These are phyloP conservation scores for Hydroisotoma schaefferi DNA, from an alignment of 2,888 invertebrate species.

Conservation along the genomic window DNA sequence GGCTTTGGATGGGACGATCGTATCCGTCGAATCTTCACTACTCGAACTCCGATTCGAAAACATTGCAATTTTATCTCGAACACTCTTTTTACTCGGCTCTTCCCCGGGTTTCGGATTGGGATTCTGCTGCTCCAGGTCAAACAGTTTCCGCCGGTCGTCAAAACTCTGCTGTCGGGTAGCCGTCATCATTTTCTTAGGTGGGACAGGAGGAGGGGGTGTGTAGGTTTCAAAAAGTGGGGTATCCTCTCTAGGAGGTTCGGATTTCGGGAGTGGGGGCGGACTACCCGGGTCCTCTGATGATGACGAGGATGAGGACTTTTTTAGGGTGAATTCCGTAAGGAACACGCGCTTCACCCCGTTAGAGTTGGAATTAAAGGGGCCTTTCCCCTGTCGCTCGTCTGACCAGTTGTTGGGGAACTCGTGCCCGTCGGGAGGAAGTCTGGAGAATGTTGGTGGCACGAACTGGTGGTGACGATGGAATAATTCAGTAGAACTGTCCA, in stretches of 20 bases:
- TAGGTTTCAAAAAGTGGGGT: conserved; percentile 19
- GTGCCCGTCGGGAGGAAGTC: conserved; percentile 77
- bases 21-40: conserved; percentile 34
- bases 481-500: conserved; percentile 46
- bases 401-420: conserved; percentile 62
- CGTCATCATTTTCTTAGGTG: conserved; percentile 27
- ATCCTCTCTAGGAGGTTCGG: conserved; percentile 45
- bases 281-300: conserved; percentile 21
- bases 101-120: conserved; percentile 55
- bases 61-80: conserved; percentile 82
- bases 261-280: conserved; percentile 43
- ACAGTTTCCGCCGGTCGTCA: conserved; percentile 42
- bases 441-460: conserved; percentile 57
- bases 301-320: conserved; percentile 14
- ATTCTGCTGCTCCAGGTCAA: conserved; percentile 24
- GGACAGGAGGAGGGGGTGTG: conserved; percentile 51
- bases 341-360: conserved; percentile 30
- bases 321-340: conserved; percentile 40
- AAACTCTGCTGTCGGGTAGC: conserved; percentile 39
- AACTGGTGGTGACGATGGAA: conserved; percentile 37
- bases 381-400: conserved; percentile 51
- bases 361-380: conserved; percentile 45
- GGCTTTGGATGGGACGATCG: conserved; percentile 19
- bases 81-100: conserved; percentile 74
- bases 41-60: conserved; percentile 61